phyloP scores from a whole-genome alignment of 2,113 vertebrate species.

The Spilogale gracilis region DNA sequence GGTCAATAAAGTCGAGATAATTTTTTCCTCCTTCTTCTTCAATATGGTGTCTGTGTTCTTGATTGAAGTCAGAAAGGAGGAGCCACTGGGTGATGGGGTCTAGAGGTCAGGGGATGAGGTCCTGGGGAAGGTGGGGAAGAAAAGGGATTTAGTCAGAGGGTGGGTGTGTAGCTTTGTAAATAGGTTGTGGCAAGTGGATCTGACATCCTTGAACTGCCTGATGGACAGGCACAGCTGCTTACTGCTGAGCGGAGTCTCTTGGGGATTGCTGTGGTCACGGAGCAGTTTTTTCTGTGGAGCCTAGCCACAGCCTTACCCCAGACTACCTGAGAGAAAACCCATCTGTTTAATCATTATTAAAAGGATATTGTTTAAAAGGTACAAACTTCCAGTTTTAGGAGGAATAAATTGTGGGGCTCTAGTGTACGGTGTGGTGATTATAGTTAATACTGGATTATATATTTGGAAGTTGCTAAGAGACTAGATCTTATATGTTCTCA shows the following conservation, averaged over 20 bases:
- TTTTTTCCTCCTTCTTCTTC: neutral
- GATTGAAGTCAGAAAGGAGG: neutral
- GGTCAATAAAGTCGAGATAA: neutral
- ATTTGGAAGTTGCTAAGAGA: neutral
- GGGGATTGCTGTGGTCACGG: neutral
- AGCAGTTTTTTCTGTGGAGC: slow-evolving; percentile 10
- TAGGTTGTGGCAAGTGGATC: slow-evolving; percentile 18
- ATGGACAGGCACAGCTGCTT: slow-evolving; percentile 65
- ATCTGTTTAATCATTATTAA: slow-evolving; percentile 25
- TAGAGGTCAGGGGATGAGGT: neutral
- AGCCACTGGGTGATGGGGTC: neutral
- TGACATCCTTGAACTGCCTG: slow-evolving; percentile 12
- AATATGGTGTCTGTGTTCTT: neutral
- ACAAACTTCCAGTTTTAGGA: neutral
- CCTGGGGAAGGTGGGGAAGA: neutral
- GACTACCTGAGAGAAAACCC: neutral
- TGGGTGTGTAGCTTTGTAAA: neutral
- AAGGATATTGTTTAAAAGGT: neutral
- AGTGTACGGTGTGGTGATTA: neutral
- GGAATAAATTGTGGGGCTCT: neutral
- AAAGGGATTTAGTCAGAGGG: neutral
- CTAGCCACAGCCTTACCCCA: neutral
- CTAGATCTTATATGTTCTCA: neutral
- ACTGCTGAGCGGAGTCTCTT: neutral
- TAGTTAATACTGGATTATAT: neutral